Evolutionary conservation across 2,797 vertebrate species (phyloP), one percentile per base, ranked within the genome.

Genomic region (Sebastiscus albofasciatus): DNA sequence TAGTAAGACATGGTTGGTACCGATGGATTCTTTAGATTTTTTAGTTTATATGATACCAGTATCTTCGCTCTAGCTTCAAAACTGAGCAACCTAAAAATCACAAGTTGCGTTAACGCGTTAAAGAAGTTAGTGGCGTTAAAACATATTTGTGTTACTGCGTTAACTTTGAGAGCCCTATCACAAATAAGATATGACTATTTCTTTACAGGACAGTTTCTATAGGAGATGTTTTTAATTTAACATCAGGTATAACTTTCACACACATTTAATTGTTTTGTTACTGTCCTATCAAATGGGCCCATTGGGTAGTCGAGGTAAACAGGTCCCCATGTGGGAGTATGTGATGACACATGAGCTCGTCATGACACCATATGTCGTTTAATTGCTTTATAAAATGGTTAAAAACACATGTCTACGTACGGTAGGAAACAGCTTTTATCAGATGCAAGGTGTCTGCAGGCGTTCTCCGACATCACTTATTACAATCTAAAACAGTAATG

Each of bases 401-500:
- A 68, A 20, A 83, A 75, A 64, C 56, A 39, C n/a, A 72, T 22
- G 52, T 67, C 29, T 26, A 67, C n/a, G 22, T n/a, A 13, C 34
- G 29, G 39, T 24, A 61, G n/a, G 8, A 66, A 26, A 24, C n/a
- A 34, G 33, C 7, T 67, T 75, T 72, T 11, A 61, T 59, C 77
- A 72, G 70, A 80, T 24, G 42, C 31, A 46, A 29, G 0, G 8
- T 79, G 68, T 59, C 72, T 39, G 9, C 66, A 58, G 68, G 46
- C n/a, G 4, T 59, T 56, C 29, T 59, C 59, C 22, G 66, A 80
- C 82, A 77, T 77, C 46, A 62, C 54, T 78, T 34, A 61, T 68
- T 72, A 61, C 42, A 55, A 72, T 70, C 76, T 72, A 18, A 71
- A 73, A 72, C 46, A 5, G 67, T 70, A 88, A 89, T 71, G 72